These are phyloP conservation scores for Recurvirostra avosetta DNA, from an alignment of 2,113 vertebrate species.

Conservation along the genomic window DNA sequence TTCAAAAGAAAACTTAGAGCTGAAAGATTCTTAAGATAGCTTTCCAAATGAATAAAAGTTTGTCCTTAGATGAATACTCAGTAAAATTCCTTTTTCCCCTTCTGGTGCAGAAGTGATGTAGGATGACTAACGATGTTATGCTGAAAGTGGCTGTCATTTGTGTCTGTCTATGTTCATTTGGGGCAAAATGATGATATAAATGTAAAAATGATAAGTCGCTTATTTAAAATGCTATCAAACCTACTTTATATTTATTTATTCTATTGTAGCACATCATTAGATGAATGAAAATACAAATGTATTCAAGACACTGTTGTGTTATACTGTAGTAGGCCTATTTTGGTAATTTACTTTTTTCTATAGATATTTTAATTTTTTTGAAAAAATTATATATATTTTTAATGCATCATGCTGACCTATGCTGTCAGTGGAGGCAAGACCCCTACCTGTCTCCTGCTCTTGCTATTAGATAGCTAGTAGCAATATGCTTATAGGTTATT, in stretches of 20 bases:
- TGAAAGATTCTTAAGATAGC: background rate
- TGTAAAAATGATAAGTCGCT: background rate
- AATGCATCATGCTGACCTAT: background rate
- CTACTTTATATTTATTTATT: background rate
- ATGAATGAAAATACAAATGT: background rate
- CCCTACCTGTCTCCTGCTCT: background rate
- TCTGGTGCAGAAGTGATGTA: background rate
- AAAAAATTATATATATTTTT: no score
- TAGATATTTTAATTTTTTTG: background rate
- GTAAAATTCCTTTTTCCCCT: background rate
- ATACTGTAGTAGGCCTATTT: background rate
- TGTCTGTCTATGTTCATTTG: background rate
- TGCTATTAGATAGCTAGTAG: background rate
- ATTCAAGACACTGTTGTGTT: background rate
- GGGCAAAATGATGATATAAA: background rate
- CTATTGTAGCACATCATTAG: background rate
- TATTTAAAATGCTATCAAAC: background rate
- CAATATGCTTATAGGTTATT: background rate
- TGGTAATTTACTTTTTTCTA: background rate
- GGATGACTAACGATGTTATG: background rate
- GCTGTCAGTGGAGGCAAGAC: background rate
- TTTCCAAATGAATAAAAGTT: background rate
- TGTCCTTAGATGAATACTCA: background rate
- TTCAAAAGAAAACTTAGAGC: background rate
- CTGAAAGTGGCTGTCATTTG: background rate